These are phyloP conservation scores for Chelon labrosus DNA, from an alignment of 2,797 vertebrate species.

Conservation along the genomic window DNA sequence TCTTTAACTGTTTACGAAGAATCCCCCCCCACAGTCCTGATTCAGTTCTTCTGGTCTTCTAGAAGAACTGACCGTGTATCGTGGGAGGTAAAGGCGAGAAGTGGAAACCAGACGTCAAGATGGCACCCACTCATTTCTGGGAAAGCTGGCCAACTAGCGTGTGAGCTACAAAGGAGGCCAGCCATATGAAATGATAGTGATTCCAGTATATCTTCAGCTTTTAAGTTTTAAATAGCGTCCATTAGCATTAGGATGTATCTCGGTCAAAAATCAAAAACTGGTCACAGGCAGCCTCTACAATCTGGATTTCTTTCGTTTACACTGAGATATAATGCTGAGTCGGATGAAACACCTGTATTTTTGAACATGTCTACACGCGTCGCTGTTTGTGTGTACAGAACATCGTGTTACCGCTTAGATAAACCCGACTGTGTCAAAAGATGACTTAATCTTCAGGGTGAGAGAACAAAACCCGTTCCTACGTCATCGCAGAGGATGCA, in stretches of 20 bases:
- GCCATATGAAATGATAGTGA: too few species aligned
- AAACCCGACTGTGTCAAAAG: constrained; percentile 28
- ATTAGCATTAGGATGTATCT: neutral
- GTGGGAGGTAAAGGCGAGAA: constrained; percentile 12
- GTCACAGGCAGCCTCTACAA: neutral
- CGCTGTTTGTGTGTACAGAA: constrained; percentile 7
- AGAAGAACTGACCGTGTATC: neutral
- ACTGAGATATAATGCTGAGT: constrained; percentile 8
- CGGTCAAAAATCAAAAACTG: neutral
- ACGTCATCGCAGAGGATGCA: constrained; percentile 14
- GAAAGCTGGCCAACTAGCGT: neutral
- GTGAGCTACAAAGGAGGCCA: neutral
- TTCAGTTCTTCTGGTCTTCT: constrained; percentile 13
- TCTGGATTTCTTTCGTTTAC: neutral
- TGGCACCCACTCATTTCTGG: neutral
- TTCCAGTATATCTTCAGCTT: neutral
- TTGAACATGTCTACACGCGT: neutral
- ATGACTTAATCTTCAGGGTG: constrained; percentile 25
- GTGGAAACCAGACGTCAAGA: neutral
- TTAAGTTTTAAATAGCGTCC: too few species aligned
- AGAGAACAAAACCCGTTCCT: constrained; percentile 22
- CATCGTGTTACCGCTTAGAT: constrained; percentile 39
- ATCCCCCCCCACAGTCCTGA: neutral
- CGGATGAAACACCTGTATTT: constrained; percentile 8
- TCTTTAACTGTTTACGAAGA: constrained; percentile 12